Evolutionary conservation across 2,888 invertebrate genomes (phyloP), one percentile per base, ranked within the genome.

Genomic region (Amorpha juglandis): DNA sequence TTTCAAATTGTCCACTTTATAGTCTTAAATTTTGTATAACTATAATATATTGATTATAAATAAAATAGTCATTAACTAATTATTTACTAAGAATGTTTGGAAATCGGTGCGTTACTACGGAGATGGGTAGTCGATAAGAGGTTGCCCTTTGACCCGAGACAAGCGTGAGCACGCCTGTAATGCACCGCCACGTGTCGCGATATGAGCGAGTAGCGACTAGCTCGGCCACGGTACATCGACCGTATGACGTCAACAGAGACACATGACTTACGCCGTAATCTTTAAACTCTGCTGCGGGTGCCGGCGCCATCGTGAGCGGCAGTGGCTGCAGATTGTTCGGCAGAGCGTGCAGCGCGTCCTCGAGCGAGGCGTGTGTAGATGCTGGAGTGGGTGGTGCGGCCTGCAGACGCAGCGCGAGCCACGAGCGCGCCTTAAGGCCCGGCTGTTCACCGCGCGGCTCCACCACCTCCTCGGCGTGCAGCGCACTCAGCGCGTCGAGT

Each of bases 391-490:
- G 45, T 65, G 63, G 63, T 45, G 9, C 53, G 38, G 69, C 65
- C 53, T 45, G 72, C 66, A 65, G 69, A 69, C 64, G 38, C 68
- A 77, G 75, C 65, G 73, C 71, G 71, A 77, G 73, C 84, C 80
- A 83, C 42, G 78, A 71, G 78, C 83, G 87, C 70, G 81, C 83
- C 78, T 82, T 82, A 9, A 84, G 70, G 55, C 81, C 78, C 51
- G 72, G 74, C 66, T 64, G 64, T 6, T 58, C 63, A 67, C 42
- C 71, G 64, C 71, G 71, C 65, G 74, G 68, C 71, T 51, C 51
- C 69, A 84, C 69, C 74, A 85, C 68, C 79, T 89, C 88, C 75
- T 89, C 89, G 21, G 84, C 84, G 79, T 79, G 78, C 77, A 84
- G 73, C 69, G 74, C 79, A n/a, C 7, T 52, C 68, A 83, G 72